A percentile compares a stretch with the other conserved stretches of the same genome.
phyloP scores from a whole-genome alignment of 2,797 vertebrate species.

The Neopelma chrysocephalum region DNA sequence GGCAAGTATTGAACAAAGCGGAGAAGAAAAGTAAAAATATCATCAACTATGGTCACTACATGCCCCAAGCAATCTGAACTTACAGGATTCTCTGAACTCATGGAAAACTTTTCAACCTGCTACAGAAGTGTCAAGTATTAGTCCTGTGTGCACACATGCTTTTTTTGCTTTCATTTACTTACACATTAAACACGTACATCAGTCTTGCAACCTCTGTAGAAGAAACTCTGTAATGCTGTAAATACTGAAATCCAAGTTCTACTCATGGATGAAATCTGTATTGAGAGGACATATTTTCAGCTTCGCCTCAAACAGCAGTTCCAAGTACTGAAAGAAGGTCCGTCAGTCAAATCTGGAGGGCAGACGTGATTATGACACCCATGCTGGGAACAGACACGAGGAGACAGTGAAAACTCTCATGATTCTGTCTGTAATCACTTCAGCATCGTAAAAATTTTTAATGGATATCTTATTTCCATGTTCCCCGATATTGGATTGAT shows the following conservation, averaged over 20 bases:
- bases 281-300: neutral
- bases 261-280: neutral
- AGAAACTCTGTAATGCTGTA: neutral
- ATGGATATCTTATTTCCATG: neutral
- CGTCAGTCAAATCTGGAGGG: neutral
- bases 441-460: neutral
- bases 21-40: neutral
- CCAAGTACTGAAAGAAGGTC: neutral
- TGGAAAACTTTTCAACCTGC: neutral
- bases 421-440: neutral
- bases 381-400: neutral
- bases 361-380: neutral
- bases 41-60: neutral
- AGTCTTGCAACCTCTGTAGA: neutral
- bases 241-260: neutral
- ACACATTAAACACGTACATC: neutral
- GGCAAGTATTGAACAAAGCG: neutral
- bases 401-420: neutral
- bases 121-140: neutral
- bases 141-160: neutral
- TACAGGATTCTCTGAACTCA: neutral
- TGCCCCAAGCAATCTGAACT: neutral
- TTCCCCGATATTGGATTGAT: neutral
- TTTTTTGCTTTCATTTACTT: neutral
- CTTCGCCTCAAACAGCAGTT: neutral